These are phyloP conservation scores for Rapana venosa DNA, from an alignment of 2,888 invertebrate genomes.

Conservation along the genomic window DNA sequence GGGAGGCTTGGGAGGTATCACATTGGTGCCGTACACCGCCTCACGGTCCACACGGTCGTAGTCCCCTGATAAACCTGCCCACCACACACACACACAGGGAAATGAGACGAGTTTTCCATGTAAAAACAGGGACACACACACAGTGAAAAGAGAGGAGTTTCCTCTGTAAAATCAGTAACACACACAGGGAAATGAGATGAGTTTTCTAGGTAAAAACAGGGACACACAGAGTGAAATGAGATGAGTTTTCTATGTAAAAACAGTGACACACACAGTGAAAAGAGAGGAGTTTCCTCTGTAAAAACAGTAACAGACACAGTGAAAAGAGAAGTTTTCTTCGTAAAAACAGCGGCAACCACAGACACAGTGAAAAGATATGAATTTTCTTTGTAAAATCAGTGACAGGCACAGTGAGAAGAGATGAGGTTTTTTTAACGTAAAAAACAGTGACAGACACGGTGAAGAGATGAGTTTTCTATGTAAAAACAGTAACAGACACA, in stretches of 20 bases:
- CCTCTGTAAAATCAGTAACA: too few species aligned
- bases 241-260: background rate
- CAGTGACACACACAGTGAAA: background rate
- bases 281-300: too few species aligned
- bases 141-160: background rate
- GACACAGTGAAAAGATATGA: background rate
- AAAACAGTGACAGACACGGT: background rate
- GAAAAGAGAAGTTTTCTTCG: too few species aligned
- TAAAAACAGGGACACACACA: background rate
- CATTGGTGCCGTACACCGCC: conserved; percentile 98
- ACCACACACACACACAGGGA: background rate
- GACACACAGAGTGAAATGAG: background rate
- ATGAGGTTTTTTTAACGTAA: too few species aligned
- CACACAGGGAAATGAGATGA: too few species aligned
- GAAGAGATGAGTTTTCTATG: background rate
- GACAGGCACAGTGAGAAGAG: too few species aligned
- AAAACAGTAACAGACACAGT: too few species aligned
- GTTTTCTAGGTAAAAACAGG: too few species aligned
- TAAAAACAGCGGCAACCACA: too few species aligned
- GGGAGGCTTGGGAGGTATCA: conserved; percentile 99
- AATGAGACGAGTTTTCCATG: background rate
- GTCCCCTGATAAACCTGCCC: conserved; percentile 93
- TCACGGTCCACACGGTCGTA: conserved; percentile 94
- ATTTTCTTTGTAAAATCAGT: too few species aligned
- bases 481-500: background rate